These are phyloP conservation scores for Drosophila chauvacae DNA, from an alignment of 1,140 invertebrate species.

Conservation along the genomic window DNA sequence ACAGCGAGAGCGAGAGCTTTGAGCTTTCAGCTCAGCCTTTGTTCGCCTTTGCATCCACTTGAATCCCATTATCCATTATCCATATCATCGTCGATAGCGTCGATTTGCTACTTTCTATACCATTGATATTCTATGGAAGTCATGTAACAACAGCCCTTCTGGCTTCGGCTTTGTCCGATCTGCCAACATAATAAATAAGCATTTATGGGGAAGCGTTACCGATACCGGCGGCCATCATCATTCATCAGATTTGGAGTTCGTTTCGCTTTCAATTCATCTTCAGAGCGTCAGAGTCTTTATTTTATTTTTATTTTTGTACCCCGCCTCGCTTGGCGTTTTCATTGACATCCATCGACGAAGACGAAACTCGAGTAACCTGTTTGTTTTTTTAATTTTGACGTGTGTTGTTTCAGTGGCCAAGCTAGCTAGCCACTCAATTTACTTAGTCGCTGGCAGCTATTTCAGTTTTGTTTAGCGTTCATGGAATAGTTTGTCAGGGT, in stretches of 20 bases:
- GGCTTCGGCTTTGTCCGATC: slow-evolving; percentile 10
- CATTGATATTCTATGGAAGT: slow-evolving; percentile 53
- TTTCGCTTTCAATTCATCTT: slow-evolving; percentile 65
- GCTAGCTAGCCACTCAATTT: slow-evolving; percentile 37
- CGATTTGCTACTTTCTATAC: slow-evolving; percentile 67
- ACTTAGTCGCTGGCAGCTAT: slow-evolving; percentile 34
- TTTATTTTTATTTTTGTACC: slow-evolving; percentile 1
- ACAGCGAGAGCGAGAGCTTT: slow-evolving; percentile 27
- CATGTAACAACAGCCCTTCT: slow-evolving; percentile 26
- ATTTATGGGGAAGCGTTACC: slow-evolving; percentile 15
- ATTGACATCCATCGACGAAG: slow-evolving; percentile 80
- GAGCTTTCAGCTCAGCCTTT: slow-evolving; percentile 46
- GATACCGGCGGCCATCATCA: slow-evolving; percentile 52
- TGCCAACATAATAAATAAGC: not conserved
- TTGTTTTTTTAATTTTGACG: slow-evolving; percentile 61
- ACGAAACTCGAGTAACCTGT: slow-evolving; percentile 80
- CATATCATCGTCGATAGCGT: slow-evolving; percentile 36
- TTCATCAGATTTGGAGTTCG: slow-evolving; percentile 47
- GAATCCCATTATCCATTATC: slow-evolving; percentile 3
- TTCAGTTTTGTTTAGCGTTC: slow-evolving; percentile 47
- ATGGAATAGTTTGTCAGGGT: slow-evolving; percentile 61
- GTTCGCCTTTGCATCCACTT: slow-evolving; percentile 18
- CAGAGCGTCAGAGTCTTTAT: slow-evolving; percentile 1
- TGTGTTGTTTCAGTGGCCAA: slow-evolving; percentile 30
- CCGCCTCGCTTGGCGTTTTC: slow-evolving; percentile 45